phyloP scores from a whole-genome alignment of 2,797 vertebrate species.

The Rhynchonycteris naso region DNA sequence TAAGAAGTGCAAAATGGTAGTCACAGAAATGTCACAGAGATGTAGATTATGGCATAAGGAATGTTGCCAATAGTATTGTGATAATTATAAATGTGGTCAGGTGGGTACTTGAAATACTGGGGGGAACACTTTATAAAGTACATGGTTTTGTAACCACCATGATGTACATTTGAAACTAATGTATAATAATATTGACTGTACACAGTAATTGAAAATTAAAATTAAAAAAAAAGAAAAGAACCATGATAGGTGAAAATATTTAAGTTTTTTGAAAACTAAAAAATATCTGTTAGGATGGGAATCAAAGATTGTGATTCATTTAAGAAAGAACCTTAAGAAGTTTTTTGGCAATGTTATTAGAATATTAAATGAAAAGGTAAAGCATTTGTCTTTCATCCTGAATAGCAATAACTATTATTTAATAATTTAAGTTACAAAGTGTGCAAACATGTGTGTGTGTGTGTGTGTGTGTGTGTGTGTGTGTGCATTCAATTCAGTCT shows the following conservation, averaged over 20 bases:
- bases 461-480: neutral
- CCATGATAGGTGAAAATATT: neutral
- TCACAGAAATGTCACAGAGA: neutral
- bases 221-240: neutral
- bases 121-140: neutral
- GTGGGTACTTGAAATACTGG: neutral
- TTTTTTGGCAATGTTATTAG: neutral
- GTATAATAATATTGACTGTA: neutral
- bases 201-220: neutral
- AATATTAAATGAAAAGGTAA: slow-evolving; percentile 63
- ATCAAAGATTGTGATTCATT: neutral
- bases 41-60: neutral
- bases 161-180: neutral
- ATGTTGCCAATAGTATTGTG: neutral
- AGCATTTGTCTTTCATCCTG: slow-evolving; percentile 61
- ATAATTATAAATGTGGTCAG: neutral
- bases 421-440: slow-evolving; percentile 73
- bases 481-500: neutral
- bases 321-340: neutral
- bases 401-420: slow-evolving; percentile 69
- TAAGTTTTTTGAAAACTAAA: slow-evolving; percentile 5
- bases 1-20: neutral
- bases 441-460: neutral
- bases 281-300: neutral
- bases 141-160: neutral